Conservation (phyloP, 2,888 invertebrate genomes). For the Campoplex nolae region DNA sequence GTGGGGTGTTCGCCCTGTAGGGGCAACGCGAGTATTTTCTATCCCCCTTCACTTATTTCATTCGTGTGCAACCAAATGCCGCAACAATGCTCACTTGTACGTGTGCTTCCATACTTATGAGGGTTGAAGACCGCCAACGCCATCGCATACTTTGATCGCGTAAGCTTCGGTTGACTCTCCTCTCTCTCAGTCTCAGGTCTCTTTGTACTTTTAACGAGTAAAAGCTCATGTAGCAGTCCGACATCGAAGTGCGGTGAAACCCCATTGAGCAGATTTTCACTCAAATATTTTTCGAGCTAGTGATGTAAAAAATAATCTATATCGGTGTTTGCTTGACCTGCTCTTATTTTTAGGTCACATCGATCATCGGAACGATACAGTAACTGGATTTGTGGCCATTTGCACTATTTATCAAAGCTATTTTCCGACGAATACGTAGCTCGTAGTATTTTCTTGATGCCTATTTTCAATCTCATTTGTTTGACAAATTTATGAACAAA, state of each 20-base stretch:
- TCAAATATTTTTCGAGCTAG: neutral
- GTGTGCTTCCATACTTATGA: constrained; percentile 60
- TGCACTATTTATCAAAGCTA: neutral
- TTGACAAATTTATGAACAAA: neutral
- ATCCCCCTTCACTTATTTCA: constrained; percentile 48
- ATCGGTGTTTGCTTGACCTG: neutral
- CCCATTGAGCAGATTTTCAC: constrained; percentile 58
- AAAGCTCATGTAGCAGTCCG: constrained; percentile 64
- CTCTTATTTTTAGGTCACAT: neutral
- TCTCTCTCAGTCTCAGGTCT: constrained; percentile 35
- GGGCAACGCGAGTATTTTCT: constrained; percentile 64
- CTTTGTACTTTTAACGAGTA: constrained; percentile 52
- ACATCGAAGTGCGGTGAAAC: constrained; percentile 51
- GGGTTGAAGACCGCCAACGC: constrained; percentile 72
- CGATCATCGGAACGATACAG: neutral
- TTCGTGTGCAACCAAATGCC: constrained; percentile 68
- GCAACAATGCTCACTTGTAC: constrained; percentile 68
- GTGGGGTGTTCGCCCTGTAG: constrained; percentile 74
- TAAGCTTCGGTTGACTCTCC: constrained; percentile 40
- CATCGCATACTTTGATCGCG: constrained; percentile 55
- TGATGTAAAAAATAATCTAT: neutral
- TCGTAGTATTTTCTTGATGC: neutral
- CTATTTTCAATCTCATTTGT: neutral
- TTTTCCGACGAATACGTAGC: neutral
- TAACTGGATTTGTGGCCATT: neutral